These are phyloP conservation scores for Pelodiscus sinensis DNA, from an alignment of 2,113 vertebrate species.

Conservation along the genomic window DNA sequence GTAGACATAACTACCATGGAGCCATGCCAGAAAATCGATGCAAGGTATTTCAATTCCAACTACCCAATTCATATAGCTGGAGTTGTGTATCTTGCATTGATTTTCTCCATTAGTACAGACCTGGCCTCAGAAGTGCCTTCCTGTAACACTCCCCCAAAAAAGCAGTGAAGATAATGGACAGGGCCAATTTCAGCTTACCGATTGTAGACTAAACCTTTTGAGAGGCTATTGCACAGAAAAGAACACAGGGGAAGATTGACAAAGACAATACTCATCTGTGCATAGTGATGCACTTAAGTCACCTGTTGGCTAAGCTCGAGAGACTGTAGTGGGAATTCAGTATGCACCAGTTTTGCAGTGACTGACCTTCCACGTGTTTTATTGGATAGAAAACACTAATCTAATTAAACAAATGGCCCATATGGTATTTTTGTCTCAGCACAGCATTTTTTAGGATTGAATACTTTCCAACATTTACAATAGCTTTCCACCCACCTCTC, in stretches of 20 bases:
- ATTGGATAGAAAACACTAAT: neutral
- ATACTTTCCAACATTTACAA: neutral
- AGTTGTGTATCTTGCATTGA: too few species aligned
- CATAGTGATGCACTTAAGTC: neutral
- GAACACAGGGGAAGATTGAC: neutral
- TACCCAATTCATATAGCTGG: too few species aligned
- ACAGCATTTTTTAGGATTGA: neutral
- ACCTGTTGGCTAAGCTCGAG: slow-evolving; percentile 8
- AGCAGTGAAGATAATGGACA: neutral
- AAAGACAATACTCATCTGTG: neutral
- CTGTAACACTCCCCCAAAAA: neutral
- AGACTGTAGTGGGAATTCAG: neutral
- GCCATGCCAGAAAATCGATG: too few species aligned
- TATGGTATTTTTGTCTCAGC: neutral
- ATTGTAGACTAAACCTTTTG: neutral
- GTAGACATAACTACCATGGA: too few species aligned
- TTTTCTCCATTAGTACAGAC: too few species aligned
- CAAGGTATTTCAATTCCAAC: too few species aligned
- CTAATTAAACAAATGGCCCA: neutral
- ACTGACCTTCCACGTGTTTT: neutral
- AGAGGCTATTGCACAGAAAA: neutral
- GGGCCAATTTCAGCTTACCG: neutral
- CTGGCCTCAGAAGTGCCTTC: neutral
- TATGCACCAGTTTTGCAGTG: neutral
- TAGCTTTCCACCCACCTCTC: neutral